Percentiles rank a stretch among this genome's conserved stretches.
These are phyloP conservation scores for Heliornis fulica DNA, from an alignment of 2,113 vertebrate genomes.

Conservation along the genomic window DNA sequence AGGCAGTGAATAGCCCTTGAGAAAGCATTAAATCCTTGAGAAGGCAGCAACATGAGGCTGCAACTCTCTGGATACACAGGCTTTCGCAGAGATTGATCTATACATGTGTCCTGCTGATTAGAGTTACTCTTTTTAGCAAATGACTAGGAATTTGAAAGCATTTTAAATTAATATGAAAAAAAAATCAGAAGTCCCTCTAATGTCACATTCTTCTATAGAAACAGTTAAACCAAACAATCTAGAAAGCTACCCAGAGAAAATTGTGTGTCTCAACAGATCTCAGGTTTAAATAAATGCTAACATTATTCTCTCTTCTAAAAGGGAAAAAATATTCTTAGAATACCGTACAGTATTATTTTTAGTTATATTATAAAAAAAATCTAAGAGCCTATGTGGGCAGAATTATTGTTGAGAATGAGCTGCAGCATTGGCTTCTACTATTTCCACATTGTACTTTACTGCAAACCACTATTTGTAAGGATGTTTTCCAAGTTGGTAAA, in stretches of 20 bases:
- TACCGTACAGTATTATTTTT: not conserved
- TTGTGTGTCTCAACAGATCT: not conserved
- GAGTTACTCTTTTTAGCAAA: not conserved
- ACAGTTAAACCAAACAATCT: not conserved
- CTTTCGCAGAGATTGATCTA: not conserved
- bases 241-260: not conserved
- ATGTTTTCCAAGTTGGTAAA: not conserved
- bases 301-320: not conserved
- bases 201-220: not conserved
- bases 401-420: not conserved
- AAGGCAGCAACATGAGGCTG: not conserved
- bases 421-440: not conserved
- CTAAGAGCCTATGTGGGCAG: not conserved
- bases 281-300: not conserved
- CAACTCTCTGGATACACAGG: not conserved
- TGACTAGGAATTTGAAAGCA: not conserved
- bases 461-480: not conserved
- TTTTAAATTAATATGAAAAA: not conserved
- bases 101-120: not conserved
- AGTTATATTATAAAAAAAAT: not conserved
- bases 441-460: not conserved
- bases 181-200: not conserved
- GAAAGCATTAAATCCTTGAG: not conserved
- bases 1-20: not conserved
- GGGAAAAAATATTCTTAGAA: not conserved